These are phyloP conservation scores for Coelopa frigida DNA, from an alignment of 1,140 invertebrate species.

Conservation along the genomic window DNA sequence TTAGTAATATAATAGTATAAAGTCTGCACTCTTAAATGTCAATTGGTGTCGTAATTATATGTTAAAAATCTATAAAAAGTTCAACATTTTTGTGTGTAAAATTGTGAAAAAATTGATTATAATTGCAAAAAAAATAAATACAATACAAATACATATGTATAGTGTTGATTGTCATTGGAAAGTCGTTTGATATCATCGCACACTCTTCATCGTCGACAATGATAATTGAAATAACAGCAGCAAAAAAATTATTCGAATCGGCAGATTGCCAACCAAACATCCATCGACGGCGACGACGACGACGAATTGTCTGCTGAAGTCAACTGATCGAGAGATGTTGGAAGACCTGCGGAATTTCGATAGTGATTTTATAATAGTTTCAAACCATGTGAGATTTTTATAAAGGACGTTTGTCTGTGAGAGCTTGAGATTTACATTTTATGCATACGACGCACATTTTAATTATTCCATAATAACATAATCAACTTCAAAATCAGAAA, in stretches of 20 bases:
- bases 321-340: too few relatives aligned
- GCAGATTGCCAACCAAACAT: too few relatives aligned
- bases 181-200: not conserved
- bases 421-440: too few relatives aligned
- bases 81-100: not conserved
- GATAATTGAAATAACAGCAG: constrained; percentile 1
- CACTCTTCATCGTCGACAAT: not conserved
- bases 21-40: not conserved
- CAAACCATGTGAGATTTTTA: too few relatives aligned
- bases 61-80: not conserved
- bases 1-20: too few relatives aligned
- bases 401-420: too few relatives aligned
- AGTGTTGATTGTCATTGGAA: not conserved
- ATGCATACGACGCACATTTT: too few relatives aligned
- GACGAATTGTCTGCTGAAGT: too few relatives aligned
- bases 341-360: too few relatives aligned
- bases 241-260: too few relatives aligned
- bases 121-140: not conserved
- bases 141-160: not conserved
- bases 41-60: not conserved
- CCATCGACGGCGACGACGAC: too few relatives aligned
- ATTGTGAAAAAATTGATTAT: not conserved
- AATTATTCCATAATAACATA: not conserved
- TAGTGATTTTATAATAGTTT: too few relatives aligned
- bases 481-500: not conserved